phyloP scores from a whole-genome alignment of 53 echinoderm and acorn worm genomes.

The Echinarachnius parma region DNA sequence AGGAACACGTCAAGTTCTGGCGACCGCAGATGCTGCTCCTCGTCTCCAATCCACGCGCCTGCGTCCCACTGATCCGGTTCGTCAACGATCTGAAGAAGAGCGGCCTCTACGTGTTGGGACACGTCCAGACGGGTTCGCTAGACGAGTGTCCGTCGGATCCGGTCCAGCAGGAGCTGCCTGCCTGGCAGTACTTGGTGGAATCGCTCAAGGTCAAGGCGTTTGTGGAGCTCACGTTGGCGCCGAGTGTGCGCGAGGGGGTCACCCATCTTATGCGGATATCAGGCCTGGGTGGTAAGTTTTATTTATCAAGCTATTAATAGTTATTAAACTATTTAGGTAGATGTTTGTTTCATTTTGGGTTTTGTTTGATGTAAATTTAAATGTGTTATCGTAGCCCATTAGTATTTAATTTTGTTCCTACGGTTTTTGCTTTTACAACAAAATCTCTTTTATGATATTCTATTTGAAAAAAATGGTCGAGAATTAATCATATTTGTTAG shows the following conservation, averaged over 20 bases:
- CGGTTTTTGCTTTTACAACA: too few species aligned
- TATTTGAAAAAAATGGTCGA: too few species aligned
- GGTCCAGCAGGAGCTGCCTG: constrained; percentile 67
- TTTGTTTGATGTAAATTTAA: too few species aligned
- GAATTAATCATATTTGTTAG: too few species aligned
- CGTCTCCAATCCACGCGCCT: constrained; percentile 83
- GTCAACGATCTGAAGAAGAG: constrained; percentile 99
- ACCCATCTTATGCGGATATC: constrained; percentile 86
- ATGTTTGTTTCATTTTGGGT: too few species aligned
- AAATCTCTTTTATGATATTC: too few species aligned
- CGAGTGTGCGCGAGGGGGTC: constrained; percentile 77
- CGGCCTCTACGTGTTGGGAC: constrained; percentile 86
- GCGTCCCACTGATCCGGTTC: constrained; percentile 79
- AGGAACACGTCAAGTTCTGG: constrained; percentile 99
- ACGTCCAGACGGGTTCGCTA: constrained; percentile 69
- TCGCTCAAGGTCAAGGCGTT: constrained; percentile 88
- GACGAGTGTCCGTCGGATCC: constrained; percentile 72
- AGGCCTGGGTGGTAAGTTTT: constrained; percentile 78
- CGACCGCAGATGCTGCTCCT: constrained; percentile 94
- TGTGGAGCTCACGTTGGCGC: constrained; percentile 76
- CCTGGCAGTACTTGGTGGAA: constrained; percentile 83
- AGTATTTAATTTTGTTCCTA: too few species aligned
- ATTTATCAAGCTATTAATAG: too few species aligned
- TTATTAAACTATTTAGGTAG: too few species aligned
- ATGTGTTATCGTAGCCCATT: too few species aligned